A percentile compares a stretch with the other conserved stretches of the same genome.
phyloP scores from a whole-genome alignment of 1,140 invertebrate species.

The Drosophila seguyi region DNA sequence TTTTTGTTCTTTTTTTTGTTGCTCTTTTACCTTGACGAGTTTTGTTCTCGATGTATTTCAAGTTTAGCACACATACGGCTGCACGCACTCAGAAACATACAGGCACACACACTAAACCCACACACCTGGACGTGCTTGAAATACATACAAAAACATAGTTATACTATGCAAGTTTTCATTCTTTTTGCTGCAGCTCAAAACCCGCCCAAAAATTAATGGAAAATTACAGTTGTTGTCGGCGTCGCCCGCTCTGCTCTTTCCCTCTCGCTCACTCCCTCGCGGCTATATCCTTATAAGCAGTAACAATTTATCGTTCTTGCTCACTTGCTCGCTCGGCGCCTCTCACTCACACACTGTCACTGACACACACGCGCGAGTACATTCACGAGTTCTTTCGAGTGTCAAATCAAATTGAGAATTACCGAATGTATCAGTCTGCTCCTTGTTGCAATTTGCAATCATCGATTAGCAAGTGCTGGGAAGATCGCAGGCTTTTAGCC shows the following conservation, averaged over 20 bases:
- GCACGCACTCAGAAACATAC: slow-evolving; percentile 32
- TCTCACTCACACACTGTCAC: slow-evolving; percentile 20
- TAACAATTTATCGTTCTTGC: slow-evolving; percentile 45
- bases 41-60: slow-evolving; percentile 73
- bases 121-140: slow-evolving; percentile 29
- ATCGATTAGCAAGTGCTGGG: slow-evolving; percentile 10
- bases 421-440: slow-evolving; percentile 11
- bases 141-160: slow-evolving; percentile 55
- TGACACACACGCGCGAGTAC: slow-evolving; percentile 13
- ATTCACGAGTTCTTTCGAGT: slow-evolving; percentile 39
- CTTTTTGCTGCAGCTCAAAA: slow-evolving; percentile 35
- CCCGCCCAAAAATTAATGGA: slow-evolving; percentile 53
- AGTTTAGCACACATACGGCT: slow-evolving; percentile 67
- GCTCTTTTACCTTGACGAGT: slow-evolving; percentile 70
- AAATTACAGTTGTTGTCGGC: slow-evolving; percentile 56
- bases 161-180: slow-evolving; percentile 43
- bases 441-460: slow-evolving; percentile 10
- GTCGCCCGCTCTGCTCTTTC: slow-evolving; percentile 31
- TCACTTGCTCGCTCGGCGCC: slow-evolving; percentile 19
- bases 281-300: slow-evolving; percentile 54
- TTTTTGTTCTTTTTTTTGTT: slow-evolving; percentile 45
- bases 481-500: slow-evolving; percentile 21
- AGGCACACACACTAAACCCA: slow-evolving; percentile 11
- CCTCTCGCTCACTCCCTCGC: slow-evolving; percentile 35
- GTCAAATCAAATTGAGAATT: slow-evolving; percentile 26